Conservation (phyloP, 2,797 vertebrate species). For the Cyprinella venusta region DNA sequence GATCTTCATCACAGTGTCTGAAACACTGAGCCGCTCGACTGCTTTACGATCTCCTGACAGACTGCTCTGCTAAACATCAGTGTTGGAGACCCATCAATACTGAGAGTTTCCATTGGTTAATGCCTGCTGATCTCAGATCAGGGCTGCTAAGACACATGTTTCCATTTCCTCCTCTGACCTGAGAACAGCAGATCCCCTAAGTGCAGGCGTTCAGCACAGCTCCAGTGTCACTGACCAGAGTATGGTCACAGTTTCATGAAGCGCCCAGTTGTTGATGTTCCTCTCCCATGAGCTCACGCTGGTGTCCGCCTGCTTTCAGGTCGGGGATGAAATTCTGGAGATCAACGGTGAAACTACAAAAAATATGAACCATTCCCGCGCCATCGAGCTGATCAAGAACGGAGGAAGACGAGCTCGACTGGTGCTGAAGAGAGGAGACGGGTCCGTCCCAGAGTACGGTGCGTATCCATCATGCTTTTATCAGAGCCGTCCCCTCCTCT, state of each 20-base stretch:
- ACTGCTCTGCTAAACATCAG: neutral
- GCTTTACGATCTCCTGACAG: neutral
- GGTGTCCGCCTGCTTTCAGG: constrained; percentile 71
- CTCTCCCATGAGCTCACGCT: no score
- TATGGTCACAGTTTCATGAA: neutral
- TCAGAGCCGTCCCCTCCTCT: constrained; percentile 63
- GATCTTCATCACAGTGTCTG: no score
- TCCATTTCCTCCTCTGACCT: no score
- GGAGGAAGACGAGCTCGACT: constrained; percentile 94
- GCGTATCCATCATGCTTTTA: constrained; percentile 70
- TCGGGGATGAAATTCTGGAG: constrained; percentile 98
- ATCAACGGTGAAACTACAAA: constrained; percentile 99
- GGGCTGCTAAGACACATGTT: no score
- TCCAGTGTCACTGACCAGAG: no score
- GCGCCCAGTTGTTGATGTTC: neutral
- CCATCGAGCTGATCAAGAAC: constrained; percentile 99
- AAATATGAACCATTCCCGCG: constrained; percentile 99
- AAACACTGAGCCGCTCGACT: neutral
- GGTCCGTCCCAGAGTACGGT: constrained; percentile 99
- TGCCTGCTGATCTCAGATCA: no score
- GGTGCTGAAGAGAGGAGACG: constrained; percentile 96
- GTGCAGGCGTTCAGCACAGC: no score
- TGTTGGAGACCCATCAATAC: neutral
- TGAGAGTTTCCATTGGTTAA: no score
- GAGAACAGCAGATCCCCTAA: no score